These are phyloP conservation scores for Dasyornis broadbenti DNA, from an alignment of 2,113 vertebrate species.

Conservation along the genomic window DNA sequence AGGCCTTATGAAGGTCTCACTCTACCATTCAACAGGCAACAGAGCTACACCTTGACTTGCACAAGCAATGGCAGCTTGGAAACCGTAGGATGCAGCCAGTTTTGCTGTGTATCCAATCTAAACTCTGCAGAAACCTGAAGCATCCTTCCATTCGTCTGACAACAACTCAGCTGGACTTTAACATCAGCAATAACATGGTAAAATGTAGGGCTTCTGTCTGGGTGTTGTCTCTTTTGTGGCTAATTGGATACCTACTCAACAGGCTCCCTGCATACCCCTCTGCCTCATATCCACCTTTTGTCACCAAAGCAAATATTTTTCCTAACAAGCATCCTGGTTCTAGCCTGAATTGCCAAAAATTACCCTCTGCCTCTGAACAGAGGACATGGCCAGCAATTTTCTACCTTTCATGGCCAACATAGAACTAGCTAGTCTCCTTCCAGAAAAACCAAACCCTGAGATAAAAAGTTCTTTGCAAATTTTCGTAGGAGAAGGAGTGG, in stretches of 20 bases:
- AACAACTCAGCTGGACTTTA: neutral
- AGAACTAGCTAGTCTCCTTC: neutral
- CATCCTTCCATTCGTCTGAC: neutral
- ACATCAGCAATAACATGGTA: neutral
- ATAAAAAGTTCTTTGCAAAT: neutral
- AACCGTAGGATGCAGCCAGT: neutral
- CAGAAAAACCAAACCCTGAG: neutral
- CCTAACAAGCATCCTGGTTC: neutral
- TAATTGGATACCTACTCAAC: neutral
- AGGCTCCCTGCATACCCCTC: neutral
- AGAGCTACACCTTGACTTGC: neutral
- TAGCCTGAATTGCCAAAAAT: neutral
- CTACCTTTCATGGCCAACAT: neutral
- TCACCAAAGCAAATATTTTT: neutral
- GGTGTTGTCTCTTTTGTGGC: neutral
- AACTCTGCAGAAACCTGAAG: neutral
- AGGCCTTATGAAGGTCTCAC: neutral
- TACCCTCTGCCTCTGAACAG: neutral
- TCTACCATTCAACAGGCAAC: neutral
- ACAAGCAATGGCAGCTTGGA: neutral
- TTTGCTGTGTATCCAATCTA: neutral
- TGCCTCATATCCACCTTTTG: neutral
- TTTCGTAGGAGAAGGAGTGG: neutral
- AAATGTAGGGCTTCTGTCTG: neutral
- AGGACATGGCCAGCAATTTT: neutral